Percentiles rank a stretch among this genome's conserved stretches.
Conservation (phyloP, 2,888 invertebrate species). For the Drosophila fulvimacula region DNA sequence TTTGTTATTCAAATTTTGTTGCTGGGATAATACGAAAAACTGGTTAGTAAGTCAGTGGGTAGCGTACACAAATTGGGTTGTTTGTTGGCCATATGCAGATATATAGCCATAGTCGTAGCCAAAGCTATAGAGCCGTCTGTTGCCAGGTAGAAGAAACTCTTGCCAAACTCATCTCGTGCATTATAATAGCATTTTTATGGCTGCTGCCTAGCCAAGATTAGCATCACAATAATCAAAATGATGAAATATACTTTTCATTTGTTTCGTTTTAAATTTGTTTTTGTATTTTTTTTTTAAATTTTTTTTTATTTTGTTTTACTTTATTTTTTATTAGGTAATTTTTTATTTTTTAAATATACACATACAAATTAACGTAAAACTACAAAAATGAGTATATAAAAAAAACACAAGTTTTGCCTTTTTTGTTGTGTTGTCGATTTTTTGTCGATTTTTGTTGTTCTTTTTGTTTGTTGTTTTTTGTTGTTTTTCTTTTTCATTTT, state of each 20-base stretch:
- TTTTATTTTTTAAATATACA: conserved; percentile 78
- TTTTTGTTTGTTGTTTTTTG: conserved; percentile 21
- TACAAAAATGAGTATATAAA: conserved; percentile 75
- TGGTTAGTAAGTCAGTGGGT: conserved; percentile 82
- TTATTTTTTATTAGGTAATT: conserved; percentile 67
- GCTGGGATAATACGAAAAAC: conserved; percentile 62
- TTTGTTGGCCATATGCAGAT: conserved; percentile 28
- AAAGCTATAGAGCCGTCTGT: conserved; percentile 14
- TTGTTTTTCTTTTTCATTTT: conserved; percentile 36
- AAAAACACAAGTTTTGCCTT: conserved; percentile 46
- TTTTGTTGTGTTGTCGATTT: conserved; percentile 34
- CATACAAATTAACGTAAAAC: conserved; percentile 80
- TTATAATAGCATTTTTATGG: conserved; percentile 51
- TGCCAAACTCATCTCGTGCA: conserved; percentile 54
- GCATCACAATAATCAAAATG: conserved; percentile 49
- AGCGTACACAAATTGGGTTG: conserved; percentile 66
- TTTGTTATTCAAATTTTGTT: conserved; percentile 71
- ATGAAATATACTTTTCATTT: conserved; percentile 48
- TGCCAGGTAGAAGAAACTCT: conserved; percentile 42
- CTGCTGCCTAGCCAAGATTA: conserved; percentile 42
- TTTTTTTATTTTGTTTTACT: conserved; percentile 52
- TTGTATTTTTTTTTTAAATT: conserved; percentile 27
- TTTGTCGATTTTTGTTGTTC: conserved; percentile 37
- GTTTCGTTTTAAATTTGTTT: conserved; percentile 48
- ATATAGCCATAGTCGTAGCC: background rate